A percentile compares a stretch with the other conserved stretches of the same genome.
Conservation (phyloP, 2,113 vertebrate species). For the Saccopteryx bilineata region DNA sequence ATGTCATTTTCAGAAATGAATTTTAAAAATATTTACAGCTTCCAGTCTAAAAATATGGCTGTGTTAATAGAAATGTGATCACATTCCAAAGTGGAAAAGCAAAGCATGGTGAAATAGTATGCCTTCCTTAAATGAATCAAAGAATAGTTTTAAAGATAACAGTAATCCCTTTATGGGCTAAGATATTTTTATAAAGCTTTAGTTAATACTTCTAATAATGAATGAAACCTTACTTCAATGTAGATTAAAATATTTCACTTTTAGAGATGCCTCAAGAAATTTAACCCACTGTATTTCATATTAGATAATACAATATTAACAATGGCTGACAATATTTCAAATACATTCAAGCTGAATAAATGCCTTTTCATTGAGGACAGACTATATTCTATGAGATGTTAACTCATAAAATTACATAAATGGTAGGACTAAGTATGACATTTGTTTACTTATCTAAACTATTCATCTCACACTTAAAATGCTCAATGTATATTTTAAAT, state of each 20-base stretch:
- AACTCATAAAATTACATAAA: background rate
- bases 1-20: constrained; percentile 71
- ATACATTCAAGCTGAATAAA: background rate
- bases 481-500: background rate
- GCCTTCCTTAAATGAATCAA: background rate
- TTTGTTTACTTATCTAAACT: background rate
- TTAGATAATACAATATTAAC: background rate
- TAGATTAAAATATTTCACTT: constrained; percentile 25
- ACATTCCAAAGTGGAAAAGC: constrained; percentile 54
- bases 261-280: background rate
- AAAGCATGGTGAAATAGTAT: background rate
- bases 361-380: background rate
- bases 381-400: background rate
- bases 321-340: background rate
- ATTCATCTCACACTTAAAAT: background rate
- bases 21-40: constrained; percentile 79
- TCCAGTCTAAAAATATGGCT: constrained; percentile 73
- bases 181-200: background rate
- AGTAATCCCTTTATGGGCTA: background rate
- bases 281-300: background rate
- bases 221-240: background rate
- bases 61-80: constrained; percentile 53
- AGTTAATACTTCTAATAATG: background rate
- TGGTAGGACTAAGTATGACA: background rate
- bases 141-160: background rate